Base-by-base conservation (phyloP, 23 tunicate genomes). In the Clavelina lepadiformis region DNA sequence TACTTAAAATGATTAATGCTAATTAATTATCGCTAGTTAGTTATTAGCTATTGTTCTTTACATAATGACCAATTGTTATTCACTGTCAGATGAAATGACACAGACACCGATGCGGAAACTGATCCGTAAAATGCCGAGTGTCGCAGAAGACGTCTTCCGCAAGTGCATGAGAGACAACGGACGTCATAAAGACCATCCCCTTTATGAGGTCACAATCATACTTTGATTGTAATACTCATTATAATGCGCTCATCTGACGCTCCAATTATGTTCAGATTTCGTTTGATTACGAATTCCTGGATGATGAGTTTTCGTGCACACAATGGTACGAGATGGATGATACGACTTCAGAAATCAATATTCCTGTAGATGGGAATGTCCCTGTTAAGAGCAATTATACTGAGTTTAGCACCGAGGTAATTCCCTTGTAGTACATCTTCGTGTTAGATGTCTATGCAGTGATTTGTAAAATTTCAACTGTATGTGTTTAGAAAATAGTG, bases 41-140 rank as follows among this genome's bases (percentile, higher is more conserved):
- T n/a, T n/a, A n/a, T n/a, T n/a, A n/a, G n/a, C n/a, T n/a, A n/a
- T n/a, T n/a, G n/a, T n/a, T n/a, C n/a, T n/a, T n/a, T n/a, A n/a
- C n/a, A n/a, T n/a, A n/a, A n/a, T n/a, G n/a, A n/a, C n/a, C n/a
- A n/a, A n/a, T n/a, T n/a, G n/a, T n/a, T n/a, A 7, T 15, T 54
- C 11, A 8, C 18, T n/a, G 18, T 33, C 66, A 71, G 88, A 69
- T 28, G 73, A 51, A 35, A 18, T 7, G 1, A 67, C 69, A 8
- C 72, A 81, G 33, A 81, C 98, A 1, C 98, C 98, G 24, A 85
- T 93, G 98, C 31, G 98, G 31, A 93, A 93, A 50, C 64, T 93
- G 77, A 93, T 93, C 21, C 69, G 72, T 23, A 78, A 74, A 33
- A 93, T 93, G 98, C 98, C 98, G 1, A 76, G 63, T 3, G 87